phyloP scores from a whole-genome alignment of 2,797 vertebrate genomes.

The Neoniphon sammara region DNA sequence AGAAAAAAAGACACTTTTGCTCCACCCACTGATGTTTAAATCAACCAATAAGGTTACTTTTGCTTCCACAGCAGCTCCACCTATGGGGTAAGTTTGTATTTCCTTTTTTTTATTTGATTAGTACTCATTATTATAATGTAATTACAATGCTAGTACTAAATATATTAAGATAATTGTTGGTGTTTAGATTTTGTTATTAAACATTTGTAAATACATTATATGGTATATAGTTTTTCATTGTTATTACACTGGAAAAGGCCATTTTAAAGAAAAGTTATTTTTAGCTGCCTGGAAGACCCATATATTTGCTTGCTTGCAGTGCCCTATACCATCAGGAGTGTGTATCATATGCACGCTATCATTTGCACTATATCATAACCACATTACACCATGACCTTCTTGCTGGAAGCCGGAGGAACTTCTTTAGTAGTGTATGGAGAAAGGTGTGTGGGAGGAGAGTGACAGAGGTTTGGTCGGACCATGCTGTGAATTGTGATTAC shows the following conservation, averaged over 20 bases:
- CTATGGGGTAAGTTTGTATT: background rate
- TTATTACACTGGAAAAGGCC: background rate
- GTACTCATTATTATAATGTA: background rate
- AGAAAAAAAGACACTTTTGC: background rate
- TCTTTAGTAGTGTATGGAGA: conserved; percentile 82
- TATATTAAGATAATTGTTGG: background rate
- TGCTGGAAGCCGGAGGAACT: conserved; percentile 79
- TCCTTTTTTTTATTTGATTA: too few relatives aligned
- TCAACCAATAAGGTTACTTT: conserved; percentile 12
- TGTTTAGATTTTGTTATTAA: background rate
- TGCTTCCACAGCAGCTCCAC: conserved; percentile 22
- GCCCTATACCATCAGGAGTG: too few relatives aligned
- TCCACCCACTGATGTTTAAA: background rate
- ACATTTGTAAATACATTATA: conserved; percentile 13
- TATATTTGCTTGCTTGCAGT: conserved; percentile 7
- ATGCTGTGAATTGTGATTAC: conserved; percentile 79
- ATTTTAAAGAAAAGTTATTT: background rate
- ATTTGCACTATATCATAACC: conserved; percentile 19
- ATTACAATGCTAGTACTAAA: too few relatives aligned
- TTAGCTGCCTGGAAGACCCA: conserved; percentile 28
- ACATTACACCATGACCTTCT: conserved; percentile 48
- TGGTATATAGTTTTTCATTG: background rate
- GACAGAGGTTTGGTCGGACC: conserved; percentile 76
- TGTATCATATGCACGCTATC: background rate
- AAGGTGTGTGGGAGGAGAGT: conserved; percentile 77